Evolutionary conservation across 2,113 vertebrate genomes (phyloP), one percentile per base, ranked within the genome.

Genomic region (Ptychochromis oligacanthus): DNA sequence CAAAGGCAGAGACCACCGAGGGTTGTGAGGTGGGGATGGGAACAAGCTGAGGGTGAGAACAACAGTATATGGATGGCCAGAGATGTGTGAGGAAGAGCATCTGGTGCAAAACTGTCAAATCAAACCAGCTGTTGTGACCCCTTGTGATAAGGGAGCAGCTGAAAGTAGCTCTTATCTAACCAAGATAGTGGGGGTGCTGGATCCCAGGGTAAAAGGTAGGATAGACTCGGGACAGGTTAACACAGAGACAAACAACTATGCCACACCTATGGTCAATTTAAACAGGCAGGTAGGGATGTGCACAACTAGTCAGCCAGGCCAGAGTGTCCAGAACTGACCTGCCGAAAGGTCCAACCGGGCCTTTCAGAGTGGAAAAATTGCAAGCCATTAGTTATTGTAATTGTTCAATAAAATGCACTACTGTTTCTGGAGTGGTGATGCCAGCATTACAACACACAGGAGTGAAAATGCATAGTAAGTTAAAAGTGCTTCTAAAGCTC

Each of bases 221-320:
- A 4, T 43, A 43, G 0, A 60, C 58, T 60, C 26, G 17, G 0
- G 26, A 31, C 26, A 59, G 58, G 18, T 10, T 31, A 10, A 15
- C 26, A 59, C 58, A 0, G 10, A 34, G 0, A 60, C 58, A 11
- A 15, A 60, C 0, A 2, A 60, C 28, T 28, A 60, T 34, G 0
- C 34, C 58, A 60, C 58, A 60, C 11, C 58, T 60, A 34, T 60
- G 28, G 58, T 60, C 58, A 60, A 34, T 34, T 34, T 60, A 60
- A 20, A 20, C 18, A 10, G 31, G 58, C 31, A 18, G 58, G 58
- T 60, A 60, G 4, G 4, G 2, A 60, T 60, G 18, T 60, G 58
- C 31, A 28, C 58, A 34, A 28, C 58, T 60, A 60, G 58, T 1
- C 28, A 60, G 2, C 31, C 10, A 56, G 0, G 14, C 36, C 36